Percentiles rank a stretch among this genome's conserved stretches.
Conservation (phyloP, 1,140 invertebrate genomes). For the Drosophila guanche region DNA sequence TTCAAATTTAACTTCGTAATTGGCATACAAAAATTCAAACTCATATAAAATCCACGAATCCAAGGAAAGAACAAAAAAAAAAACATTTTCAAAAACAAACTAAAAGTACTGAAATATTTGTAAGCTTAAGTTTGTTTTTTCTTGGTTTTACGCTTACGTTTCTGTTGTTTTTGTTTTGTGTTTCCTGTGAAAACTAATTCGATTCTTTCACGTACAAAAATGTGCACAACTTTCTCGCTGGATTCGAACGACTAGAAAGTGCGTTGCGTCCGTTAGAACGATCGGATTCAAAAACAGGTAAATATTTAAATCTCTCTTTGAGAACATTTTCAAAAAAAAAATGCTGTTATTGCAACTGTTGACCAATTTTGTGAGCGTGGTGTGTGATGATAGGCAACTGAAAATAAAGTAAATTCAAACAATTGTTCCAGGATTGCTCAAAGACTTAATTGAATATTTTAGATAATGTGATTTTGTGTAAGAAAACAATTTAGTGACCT, state of each 20-base stretch:
- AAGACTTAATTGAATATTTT: too few species aligned
- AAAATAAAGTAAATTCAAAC: background rate
- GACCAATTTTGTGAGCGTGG: constrained; percentile 31
- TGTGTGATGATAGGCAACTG: background rate
- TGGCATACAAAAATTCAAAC: too few species aligned
- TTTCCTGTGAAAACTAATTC: constrained; percentile 25
- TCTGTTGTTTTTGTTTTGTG: constrained; percentile 15
- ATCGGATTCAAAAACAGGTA: constrained; percentile 32
- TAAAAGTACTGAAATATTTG: background rate
- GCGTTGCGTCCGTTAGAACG: constrained; percentile 43
- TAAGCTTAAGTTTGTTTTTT: too few species aligned
- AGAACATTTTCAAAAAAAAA: background rate
- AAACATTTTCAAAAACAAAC: background rate
- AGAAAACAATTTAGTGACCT: too few species aligned
- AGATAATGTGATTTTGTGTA: too few species aligned
- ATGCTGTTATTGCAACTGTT: background rate
- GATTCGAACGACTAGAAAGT: constrained; percentile 77
- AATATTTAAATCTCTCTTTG: constrained; percentile 15
- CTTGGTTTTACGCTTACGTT: background rate
- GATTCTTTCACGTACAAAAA: constrained; percentile 47
- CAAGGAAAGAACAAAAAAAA: background rate
- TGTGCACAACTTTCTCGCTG: constrained; percentile 73
- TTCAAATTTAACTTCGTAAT: too few species aligned
- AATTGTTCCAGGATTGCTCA: too few species aligned
- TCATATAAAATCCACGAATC: too few species aligned